A percentile compares a stretch with the other conserved stretches of the same genome.
Evolutionary conservation across 2,888 invertebrate species (phyloP).

Genomic region (Drosophila formosana): DNA sequence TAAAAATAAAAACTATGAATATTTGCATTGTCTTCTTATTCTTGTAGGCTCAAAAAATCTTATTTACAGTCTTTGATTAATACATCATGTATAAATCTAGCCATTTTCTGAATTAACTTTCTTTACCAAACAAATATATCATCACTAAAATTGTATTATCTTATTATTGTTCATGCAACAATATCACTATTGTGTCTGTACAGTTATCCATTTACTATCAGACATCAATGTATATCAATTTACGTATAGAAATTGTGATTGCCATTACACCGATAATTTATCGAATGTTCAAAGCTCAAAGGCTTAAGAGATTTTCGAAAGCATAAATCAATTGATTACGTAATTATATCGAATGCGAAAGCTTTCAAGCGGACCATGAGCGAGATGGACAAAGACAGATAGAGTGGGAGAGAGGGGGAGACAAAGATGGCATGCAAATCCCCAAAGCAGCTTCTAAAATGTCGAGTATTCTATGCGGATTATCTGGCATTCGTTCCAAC

Average conservation of each 20-base stretch:
- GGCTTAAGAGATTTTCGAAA: not conserved
- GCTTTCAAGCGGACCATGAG: not conserved
- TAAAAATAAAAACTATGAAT: no score
- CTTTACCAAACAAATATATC: no score
- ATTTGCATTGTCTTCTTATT: no score
- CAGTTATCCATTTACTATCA: no score
- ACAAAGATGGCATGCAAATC: slow-evolving; percentile 19
- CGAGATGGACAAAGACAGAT: not conserved
- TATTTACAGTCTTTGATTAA: no score
- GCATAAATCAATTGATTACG: slow-evolving; percentile 2
- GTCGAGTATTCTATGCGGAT: slow-evolving; percentile 41
- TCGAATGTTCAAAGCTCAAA: not conserved
- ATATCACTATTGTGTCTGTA: no score
- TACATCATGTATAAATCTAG: no score
- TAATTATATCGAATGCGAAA: slow-evolving; percentile 9
- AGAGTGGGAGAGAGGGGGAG: not conserved
- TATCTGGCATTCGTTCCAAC: slow-evolving; percentile 30
- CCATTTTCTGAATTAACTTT: no score
- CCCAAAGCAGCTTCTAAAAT: slow-evolving; percentile 13
- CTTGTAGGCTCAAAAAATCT: no score
- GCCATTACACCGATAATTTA: not conserved
- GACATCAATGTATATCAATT: not conserved
- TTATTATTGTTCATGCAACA: no score
- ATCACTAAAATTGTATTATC: no score
- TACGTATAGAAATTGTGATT: not conserved